These are phyloP conservation scores for Paraplagusia blochii DNA, from an alignment of 2,113 vertebrate genomes.

Conservation along the genomic window DNA sequence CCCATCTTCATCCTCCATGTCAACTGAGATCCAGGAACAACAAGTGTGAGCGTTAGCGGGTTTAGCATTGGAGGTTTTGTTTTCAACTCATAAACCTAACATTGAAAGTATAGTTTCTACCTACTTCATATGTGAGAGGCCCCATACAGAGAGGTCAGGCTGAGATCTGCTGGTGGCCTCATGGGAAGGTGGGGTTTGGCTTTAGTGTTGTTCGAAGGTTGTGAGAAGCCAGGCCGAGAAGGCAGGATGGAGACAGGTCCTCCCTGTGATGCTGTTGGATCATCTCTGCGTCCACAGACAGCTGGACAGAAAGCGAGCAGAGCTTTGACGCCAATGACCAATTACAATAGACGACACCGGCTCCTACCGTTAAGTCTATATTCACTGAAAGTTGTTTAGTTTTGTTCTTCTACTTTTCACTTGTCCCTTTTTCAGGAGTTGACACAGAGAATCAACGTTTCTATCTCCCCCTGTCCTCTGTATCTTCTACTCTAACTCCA, in stretches of 20 bases:
- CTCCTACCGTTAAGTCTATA: too few species aligned
- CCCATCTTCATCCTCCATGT: constrained; percentile 85
- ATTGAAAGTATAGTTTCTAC: constrained; percentile 4
- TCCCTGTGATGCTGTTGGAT: constrained; percentile 36
- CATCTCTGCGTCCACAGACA: constrained; percentile 59
- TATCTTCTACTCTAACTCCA: too few species aligned
- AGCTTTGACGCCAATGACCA: too few species aligned
- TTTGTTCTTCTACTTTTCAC: too few species aligned
- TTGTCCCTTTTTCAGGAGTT: too few species aligned
- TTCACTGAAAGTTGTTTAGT: too few species aligned
- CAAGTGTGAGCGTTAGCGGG: background rate
- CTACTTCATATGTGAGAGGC: constrained; percentile 73
- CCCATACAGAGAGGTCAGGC: constrained; percentile 74
- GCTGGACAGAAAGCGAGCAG: background rate
- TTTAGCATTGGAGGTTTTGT: background rate
- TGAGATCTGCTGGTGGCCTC: constrained; percentile 72
- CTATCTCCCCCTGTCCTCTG: too few species aligned
- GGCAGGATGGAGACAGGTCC: constrained; percentile 40
- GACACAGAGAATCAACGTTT: too few species aligned
- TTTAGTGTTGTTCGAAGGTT: constrained; percentile 47
- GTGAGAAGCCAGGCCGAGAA: constrained; percentile 42
- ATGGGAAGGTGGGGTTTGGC: constrained; percentile 63
- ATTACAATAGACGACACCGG: too few species aligned
- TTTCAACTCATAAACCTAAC: background rate
- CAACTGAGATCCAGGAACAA: constrained; percentile 60